phyloP scores from a whole-genome alignment of 2,113 vertebrate genomes.

The Neopipo cinnamomea region DNA sequence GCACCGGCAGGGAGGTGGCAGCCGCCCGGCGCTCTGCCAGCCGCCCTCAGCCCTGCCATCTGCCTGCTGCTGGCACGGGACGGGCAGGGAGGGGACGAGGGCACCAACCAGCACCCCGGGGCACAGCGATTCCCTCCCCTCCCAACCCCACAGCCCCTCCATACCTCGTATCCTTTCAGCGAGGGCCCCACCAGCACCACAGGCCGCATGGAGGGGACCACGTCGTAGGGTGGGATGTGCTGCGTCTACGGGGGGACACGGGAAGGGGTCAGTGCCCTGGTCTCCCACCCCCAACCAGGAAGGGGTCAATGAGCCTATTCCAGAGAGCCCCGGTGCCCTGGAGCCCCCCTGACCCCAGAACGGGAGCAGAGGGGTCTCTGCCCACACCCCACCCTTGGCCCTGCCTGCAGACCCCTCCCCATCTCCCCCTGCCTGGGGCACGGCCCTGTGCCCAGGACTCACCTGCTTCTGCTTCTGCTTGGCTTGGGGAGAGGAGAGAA shows the following conservation, averaged over 20 bases:
- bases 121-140: not conserved
- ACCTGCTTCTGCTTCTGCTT: conserved; percentile 99
- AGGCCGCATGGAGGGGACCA: conserved; percentile 96
- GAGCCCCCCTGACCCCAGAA: not conserved
- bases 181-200: conserved; percentile 96
- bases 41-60: not conserved
- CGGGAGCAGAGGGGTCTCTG: not conserved
- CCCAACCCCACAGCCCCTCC: not conserved
- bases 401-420: not conserved
- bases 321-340: not conserved
- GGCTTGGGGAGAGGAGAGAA: conserved; percentile 82
- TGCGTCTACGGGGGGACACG: conserved; percentile 75
- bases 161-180: conserved; percentile 94
- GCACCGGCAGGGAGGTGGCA: not conserved
- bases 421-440: not conserved
- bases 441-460: conserved; percentile 50
- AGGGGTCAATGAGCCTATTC: not conserved
- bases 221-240: conserved; percentile 91
- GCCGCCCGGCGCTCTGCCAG: not conserved
- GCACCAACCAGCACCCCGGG: not conserved
- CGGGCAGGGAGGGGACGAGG: not conserved
- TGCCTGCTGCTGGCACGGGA: not conserved
- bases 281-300: not conserved
- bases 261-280: not conserved
- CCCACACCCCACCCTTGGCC: too few species aligned